phyloP scores from a whole-genome alignment of 2,888 invertebrate species.

The Platerodrilus igneus region DNA sequence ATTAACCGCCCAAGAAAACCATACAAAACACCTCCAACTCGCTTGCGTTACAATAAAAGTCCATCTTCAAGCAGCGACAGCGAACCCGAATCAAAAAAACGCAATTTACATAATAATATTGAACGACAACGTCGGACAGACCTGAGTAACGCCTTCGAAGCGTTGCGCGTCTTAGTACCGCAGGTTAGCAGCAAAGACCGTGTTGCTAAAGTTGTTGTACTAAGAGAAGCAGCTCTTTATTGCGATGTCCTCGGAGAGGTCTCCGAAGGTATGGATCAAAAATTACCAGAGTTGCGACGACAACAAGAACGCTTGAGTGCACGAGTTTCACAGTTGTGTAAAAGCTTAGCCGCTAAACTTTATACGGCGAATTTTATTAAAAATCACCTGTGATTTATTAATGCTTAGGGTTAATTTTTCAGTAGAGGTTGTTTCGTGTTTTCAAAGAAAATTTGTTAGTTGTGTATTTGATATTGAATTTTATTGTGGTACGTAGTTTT shows the following conservation, averaged over 20 bases:
- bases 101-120: slow-evolving; percentile 88
- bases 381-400: too few relatives aligned
- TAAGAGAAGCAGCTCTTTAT: slow-evolving; percentile 69
- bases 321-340: slow-evolving; percentile 58
- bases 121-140: slow-evolving; percentile 86
- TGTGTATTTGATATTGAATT: too few relatives aligned
- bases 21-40: too few relatives aligned
- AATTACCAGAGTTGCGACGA: slow-evolving; percentile 56
- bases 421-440: too few relatives aligned
- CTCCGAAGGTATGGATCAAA: slow-evolving; percentile 47
- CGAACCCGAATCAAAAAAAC: slow-evolving; percentile 72
- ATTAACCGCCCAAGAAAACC: too few relatives aligned
- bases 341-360: slow-evolving; percentile 49
- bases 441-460: too few relatives aligned
- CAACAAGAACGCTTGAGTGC: slow-evolving; percentile 61
- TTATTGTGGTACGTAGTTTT: too few relatives aligned
- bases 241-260: slow-evolving; percentile 62
- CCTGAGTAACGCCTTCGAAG: slow-evolving; percentile 79
- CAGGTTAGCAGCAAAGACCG: slow-evolving; percentile 73
- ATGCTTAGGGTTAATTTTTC: too few relatives aligned
- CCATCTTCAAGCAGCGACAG: slow-evolving; percentile 45
- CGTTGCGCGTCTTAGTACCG: slow-evolving; percentile 74
- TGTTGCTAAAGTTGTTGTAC: slow-evolving; percentile 81
- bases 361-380: too few relatives aligned
- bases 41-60: too few relatives aligned